A percentile compares a stretch with the other conserved stretches of the same genome.
These are phyloP conservation scores for Phoeniculus purpureus DNA, from an alignment of 2,797 vertebrate genomes.

Conservation along the genomic window DNA sequence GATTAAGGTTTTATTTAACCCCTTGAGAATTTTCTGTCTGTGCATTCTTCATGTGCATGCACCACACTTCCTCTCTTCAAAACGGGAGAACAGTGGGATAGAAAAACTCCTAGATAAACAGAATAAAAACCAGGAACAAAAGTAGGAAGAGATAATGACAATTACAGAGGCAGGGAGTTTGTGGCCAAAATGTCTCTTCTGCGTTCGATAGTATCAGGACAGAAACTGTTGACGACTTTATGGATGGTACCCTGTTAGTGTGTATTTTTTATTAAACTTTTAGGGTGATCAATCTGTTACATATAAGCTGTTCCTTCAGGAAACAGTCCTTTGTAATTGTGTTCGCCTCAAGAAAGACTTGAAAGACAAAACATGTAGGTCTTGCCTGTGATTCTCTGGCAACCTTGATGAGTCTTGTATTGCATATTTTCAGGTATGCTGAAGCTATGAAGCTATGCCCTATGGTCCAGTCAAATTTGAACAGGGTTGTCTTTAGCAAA, in stretches of 20 bases:
- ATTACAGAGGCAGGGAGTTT: not conserved
- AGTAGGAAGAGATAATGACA: not conserved
- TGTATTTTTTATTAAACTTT: not conserved
- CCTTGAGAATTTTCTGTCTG: slow-evolving; percentile 24
- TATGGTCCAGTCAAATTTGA: not conserved
- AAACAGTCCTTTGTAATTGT: not conserved
- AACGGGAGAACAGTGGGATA: not conserved
- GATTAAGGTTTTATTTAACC: slow-evolving; percentile 48
- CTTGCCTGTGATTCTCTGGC: not conserved
- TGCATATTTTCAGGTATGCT: not conserved
- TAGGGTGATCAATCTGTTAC: not conserved
- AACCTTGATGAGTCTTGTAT: not conserved
- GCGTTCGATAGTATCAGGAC: not conserved
- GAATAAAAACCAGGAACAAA: not conserved
- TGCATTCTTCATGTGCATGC: not conserved
- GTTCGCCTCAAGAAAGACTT: not conserved
- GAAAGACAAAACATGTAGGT: not conserved
- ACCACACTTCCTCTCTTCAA: not conserved
- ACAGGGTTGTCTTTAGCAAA: not conserved
- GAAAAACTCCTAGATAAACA: not conserved
- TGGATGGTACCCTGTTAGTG: not conserved
- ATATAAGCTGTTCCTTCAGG: not conserved
- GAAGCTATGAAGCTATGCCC: not conserved
- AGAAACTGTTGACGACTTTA: not conserved
- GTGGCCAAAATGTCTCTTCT: not conserved